Evolutionary conservation across 2,888 invertebrate species (phyloP).

Genomic region (Onthophagus sagittarius): DNA sequence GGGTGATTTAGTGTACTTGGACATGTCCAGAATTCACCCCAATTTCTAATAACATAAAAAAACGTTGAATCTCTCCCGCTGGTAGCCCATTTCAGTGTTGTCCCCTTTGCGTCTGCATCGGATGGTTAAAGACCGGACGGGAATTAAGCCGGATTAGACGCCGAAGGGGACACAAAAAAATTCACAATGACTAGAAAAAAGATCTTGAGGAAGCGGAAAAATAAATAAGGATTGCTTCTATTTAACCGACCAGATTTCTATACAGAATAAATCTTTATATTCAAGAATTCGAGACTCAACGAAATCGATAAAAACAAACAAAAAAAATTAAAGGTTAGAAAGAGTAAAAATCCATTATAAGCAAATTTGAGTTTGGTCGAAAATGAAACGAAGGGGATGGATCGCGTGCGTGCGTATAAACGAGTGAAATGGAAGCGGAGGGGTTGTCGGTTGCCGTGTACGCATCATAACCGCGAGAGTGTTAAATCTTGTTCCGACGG

Average conservation of each 20-base stretch:
- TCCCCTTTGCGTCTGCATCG: conserved; percentile 13
- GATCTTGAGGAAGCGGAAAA: conserved; percentile 45
- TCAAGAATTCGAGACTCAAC: too few species aligned
- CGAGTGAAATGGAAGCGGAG: conserved; percentile 23
- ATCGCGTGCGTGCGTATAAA: conserved; percentile 20
- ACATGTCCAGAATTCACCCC: conserved; percentile 17
- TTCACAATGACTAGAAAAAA: conserved; percentile 34
- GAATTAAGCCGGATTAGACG: conserved; percentile 46
- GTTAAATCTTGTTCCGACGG: conserved; percentile 51
- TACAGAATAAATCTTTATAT: too few species aligned
- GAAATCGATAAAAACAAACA: background rate
- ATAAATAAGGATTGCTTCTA: conserved; percentile 44
- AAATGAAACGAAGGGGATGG: background rate
- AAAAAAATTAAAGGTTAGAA: background rate
- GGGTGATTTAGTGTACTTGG: conserved; percentile 23
- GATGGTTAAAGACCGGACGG: conserved; percentile 30
- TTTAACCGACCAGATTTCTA: conserved; percentile 2
- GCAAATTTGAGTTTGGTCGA: conserved; percentile 20
- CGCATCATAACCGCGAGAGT: conserved; percentile 48
- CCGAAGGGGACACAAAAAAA: background rate
- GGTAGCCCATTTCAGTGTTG: conserved; percentile 20
- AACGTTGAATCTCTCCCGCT: conserved; percentile 19
- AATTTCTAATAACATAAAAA: conserved; percentile 22
- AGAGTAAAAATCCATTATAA: conserved; percentile 16
- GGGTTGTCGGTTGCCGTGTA: conserved; percentile 32